These are phyloP conservation scores for Caenorhabditis tropicalis DNA, from an alignment of 1,140 invertebrate genomes.

Conservation along the genomic window DNA sequence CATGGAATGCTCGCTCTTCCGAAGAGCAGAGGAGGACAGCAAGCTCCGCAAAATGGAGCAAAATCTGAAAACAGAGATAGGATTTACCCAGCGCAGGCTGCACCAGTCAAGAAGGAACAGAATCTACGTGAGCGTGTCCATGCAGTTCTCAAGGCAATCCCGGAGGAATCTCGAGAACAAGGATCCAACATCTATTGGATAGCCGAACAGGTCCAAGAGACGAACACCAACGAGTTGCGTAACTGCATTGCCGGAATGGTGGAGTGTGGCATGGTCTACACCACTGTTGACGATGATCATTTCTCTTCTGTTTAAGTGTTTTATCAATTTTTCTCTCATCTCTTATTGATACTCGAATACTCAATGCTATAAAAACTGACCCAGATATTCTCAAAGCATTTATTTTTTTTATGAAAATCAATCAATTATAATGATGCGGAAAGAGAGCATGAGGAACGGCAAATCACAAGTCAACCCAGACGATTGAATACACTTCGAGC, in stretches of 20 bases:
- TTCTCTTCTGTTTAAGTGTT: background rate
- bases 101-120: background rate
- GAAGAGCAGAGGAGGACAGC: background rate
- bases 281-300: background rate
- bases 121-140: background rate
- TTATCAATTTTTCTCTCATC: background rate
- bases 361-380: background rate
- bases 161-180: background rate
- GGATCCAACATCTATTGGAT: background rate
- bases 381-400: no score
- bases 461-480: slow-evolving; percentile 33
- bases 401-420: background rate
- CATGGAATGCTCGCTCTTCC: slow-evolving; percentile 6
- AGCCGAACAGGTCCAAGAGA: background rate
- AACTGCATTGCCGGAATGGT: background rate
- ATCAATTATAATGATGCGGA: slow-evolving; percentile 8
- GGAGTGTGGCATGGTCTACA: background rate
- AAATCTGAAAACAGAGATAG: background rate
- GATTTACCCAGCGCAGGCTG: background rate
- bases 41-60: background rate
- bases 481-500: slow-evolving; percentile 38
- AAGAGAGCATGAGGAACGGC: slow-evolving; percentile 22
- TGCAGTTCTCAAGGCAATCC: background rate
- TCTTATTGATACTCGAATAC: slow-evolving; percentile 4
- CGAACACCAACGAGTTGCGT: background rate